Percentiles rank a stretch among this genome's conserved stretches.
Evolutionary conservation across 2,797 vertebrate species (phyloP).

Genomic region (Crocodylus rhombifer): DNA sequence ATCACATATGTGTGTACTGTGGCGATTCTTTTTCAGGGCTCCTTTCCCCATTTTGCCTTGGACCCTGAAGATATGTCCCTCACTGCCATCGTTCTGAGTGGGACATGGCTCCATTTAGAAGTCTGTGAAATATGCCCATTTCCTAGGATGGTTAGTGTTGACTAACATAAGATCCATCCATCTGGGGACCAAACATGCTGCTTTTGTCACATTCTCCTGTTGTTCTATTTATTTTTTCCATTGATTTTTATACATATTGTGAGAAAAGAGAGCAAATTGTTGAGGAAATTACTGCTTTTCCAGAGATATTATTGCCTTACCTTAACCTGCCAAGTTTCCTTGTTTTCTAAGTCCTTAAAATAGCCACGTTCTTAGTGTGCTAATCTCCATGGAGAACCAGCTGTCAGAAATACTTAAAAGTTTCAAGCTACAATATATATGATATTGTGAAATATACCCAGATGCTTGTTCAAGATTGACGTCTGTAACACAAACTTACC

Average conservation of each 20-base stretch:
- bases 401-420: slow-evolving; percentile 58
- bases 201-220: neutral
- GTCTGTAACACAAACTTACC: neutral
- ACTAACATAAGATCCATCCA: neutral
- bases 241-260: neutral
- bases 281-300: slow-evolving; percentile 59
- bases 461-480: slow-evolving; percentile 16
- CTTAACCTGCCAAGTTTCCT: neutral
- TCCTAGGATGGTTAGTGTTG: neutral
- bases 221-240: neutral
- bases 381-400: slow-evolving; percentile 81
- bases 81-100: neutral
- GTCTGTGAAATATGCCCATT: fast-evolving
- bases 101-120: neutral
- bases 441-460: neutral
- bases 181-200: neutral
- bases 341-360: slow-evolving; percentile 68
- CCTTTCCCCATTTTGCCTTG: neutral
- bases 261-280: slow-evolving; percentile 45
- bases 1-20: neutral
- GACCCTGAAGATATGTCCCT: neutral
- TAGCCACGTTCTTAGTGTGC: slow-evolving; percentile 66
- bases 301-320: slow-evolving; percentile 52
- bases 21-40: neutral
- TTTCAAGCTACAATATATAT: slow-evolving; percentile 36